phyloP scores from a whole-genome alignment of 2,888 invertebrate genomes.

The Cheilosia scutellata region DNA sequence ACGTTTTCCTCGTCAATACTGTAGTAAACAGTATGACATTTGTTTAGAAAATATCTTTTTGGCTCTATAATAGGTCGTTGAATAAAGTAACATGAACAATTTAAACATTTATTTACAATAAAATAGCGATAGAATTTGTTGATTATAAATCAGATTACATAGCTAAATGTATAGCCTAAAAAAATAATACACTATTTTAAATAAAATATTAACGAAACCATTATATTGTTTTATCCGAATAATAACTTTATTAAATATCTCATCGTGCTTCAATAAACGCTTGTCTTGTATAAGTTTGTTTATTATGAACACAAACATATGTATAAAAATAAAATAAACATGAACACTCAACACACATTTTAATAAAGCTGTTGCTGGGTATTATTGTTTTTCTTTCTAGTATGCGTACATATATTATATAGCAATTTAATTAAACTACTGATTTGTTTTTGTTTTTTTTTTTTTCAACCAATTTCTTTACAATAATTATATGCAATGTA shows the following conservation, averaged over 20 bases:
- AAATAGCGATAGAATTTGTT: background rate
- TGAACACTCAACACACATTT: constrained; percentile 57
- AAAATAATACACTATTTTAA: background rate
- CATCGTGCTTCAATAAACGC: constrained; percentile 13
- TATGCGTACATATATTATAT: constrained; percentile 16
- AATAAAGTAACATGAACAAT: constrained; percentile 14
- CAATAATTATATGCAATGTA: constrained; percentile 58
- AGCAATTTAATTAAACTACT: constrained; percentile 43
- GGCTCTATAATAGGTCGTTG: background rate
- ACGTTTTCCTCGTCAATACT: background rate
- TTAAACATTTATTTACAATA: constrained; percentile 49
- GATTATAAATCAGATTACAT: background rate
- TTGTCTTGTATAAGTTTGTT: constrained; percentile 11
- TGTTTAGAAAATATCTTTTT: background rate
- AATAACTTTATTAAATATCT: constrained; percentile 26
- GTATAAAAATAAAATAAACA: background rate
- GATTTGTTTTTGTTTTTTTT: constrained; percentile 13
- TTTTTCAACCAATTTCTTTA: constrained; percentile 77
- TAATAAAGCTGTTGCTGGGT: constrained; percentile 61
- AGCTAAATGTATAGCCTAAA: background rate
- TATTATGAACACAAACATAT: background rate
- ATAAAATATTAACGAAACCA: constrained; percentile 31
- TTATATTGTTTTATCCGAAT: constrained; percentile 30
- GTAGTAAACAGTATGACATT: background rate
- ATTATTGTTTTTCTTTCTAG: constrained; percentile 26